Evolutionary conservation across 2,113 vertebrate species (phyloP).

Genomic region (Nycticebus coucang): DNA sequence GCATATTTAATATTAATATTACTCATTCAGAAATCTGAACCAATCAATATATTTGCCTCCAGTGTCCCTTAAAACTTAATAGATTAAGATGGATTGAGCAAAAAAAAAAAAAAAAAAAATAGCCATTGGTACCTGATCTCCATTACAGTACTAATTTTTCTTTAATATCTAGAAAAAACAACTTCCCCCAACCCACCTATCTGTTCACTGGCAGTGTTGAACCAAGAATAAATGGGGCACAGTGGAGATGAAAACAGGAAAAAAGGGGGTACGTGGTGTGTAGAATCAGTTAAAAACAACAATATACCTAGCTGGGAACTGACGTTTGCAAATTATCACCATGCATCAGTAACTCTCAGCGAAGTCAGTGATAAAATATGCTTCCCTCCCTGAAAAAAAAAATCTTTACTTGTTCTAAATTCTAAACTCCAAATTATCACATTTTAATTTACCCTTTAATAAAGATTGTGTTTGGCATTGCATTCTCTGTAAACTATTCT

Average conservation of each 20-base stretch:
- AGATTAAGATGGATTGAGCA: not conserved
- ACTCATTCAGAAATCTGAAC: not conserved
- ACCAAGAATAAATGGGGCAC: not conserved
- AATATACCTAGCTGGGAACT: not conserved
- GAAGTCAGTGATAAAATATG: not conserved
- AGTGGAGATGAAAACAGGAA: not conserved
- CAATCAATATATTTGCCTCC: not conserved
- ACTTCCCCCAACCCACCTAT: not conserved
- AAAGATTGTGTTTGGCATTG: not conserved
- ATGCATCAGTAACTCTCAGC: not conserved
- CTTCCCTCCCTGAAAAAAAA: not conserved
- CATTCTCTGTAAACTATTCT: not conserved
- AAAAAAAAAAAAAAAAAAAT: not conserved
- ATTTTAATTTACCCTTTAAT: not conserved
- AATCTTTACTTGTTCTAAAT: not conserved
- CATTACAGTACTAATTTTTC: not conserved
- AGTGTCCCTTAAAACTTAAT: not conserved
- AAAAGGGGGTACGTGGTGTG: not conserved
- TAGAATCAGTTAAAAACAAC: not conserved
- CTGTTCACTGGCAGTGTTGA: not conserved
- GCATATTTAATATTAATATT: not conserved
- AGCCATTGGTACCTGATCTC: not conserved
- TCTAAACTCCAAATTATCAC: not conserved
- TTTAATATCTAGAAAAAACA: not conserved
- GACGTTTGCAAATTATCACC: not conserved